Evolutionary conservation across 2,113 vertebrate species (phyloP), one percentile per base, ranked within the genome.

Genomic region (Vulpes vulpes): DNA sequence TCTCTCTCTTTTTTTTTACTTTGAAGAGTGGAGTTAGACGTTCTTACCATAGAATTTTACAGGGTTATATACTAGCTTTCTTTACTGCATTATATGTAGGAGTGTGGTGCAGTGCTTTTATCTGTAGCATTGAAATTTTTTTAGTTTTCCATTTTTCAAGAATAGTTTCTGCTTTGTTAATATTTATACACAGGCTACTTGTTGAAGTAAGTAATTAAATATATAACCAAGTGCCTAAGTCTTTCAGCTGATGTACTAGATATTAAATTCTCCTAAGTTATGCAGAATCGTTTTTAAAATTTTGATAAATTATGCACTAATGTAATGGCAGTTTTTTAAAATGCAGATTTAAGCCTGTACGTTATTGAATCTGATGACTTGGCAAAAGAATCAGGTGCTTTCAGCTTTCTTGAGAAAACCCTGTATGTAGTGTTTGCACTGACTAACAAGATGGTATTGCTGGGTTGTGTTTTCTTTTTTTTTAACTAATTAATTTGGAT

Each of bases 341-440:
- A 96, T 89, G 92, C 98, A 98, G 98, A 98, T 98, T 98, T 98
- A 98, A 98, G 97, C 98, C 98, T 99, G 98, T 98, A 98, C 98
- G 96, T 98, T 98, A 94, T 97, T 98, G 98, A 98, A 98, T 98
- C 98, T 97, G 98, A 98, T 98, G 98, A 99, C 98, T 99, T 99
- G 98, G 98, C 98, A 98, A 98, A 98, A 99, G 98, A 98, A 98
- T 98, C 98, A 98, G 98, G 98, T 99, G 99, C 98, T 99, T 99
- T 98, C 98, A 98, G 98, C 98, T 99, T 98, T 98, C 98, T 98
- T 98, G 98, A 98, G 98, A 98, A 98, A 99, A 98, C 98, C 98
- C 98, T 99, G 98, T 99, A 98, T 97, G 98, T 99, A 98, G 98
- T 93, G 98, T 99, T 99, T 99, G 99, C 99, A 99, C 99, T 99